A percentile compares a stretch with the other conserved stretches of the same genome.
These are phyloP conservation scores for Phaethon lepturus DNA, from an alignment of 2,113 vertebrate genomes.

Conservation along the genomic window DNA sequence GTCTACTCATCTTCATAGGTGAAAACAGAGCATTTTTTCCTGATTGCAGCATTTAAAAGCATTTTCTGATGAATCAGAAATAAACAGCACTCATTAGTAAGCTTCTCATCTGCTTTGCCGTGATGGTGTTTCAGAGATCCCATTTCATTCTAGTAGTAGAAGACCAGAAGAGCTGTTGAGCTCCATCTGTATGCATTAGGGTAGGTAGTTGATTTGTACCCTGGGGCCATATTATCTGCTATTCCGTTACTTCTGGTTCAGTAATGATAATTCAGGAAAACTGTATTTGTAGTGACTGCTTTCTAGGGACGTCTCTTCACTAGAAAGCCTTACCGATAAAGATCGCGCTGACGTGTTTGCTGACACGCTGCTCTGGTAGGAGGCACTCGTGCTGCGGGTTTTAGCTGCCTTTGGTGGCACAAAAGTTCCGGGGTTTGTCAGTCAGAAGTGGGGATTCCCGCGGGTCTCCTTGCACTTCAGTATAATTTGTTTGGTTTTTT, in stretches of 20 bases:
- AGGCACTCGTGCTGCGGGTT: neutral
- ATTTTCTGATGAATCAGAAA: neutral
- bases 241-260: constrained; percentile 72
- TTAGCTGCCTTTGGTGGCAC: neutral
- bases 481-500: neutral
- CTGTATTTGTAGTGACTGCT: constrained; percentile 47
- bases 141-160: constrained; percentile 21
- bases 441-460: neutral
- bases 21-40: neutral
- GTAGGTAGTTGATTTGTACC: constrained; percentile 62
- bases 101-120: neutral
- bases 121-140: neutral
- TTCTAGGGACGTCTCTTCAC: constrained; percentile 52
- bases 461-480: neutral
- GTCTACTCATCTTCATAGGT: neutral
- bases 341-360: neutral
- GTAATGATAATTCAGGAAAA: constrained; percentile 50
- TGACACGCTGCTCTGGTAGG: neutral
- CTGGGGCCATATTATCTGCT: constrained; percentile 55
- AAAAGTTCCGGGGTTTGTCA: neutral
- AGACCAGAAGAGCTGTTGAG: constrained; percentile 42
- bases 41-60: neutral
- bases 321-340: constrained; percentile 22
- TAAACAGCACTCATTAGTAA: neutral
- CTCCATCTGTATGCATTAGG: constrained; percentile 66